phyloP scores from a whole-genome alignment of 2,888 invertebrate genomes.

The Macropis europaea region DNA sequence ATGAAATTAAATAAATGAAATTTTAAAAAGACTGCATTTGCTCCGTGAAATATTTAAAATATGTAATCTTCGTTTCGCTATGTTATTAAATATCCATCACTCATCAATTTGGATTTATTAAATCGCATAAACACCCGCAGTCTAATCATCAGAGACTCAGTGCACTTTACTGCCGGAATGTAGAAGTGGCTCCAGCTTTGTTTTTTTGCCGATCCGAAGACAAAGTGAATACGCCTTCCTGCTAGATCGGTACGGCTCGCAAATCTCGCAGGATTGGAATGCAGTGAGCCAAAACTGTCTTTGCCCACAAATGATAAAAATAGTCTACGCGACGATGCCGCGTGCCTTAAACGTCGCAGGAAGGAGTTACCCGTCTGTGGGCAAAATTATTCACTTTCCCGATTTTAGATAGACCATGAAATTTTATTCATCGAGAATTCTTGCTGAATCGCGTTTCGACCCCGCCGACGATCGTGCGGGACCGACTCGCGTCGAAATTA shows the following conservation, averaged over 20 bases:
- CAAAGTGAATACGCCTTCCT: constrained; percentile 11
- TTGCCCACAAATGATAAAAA: constrained; percentile 41
- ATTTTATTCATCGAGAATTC: neutral
- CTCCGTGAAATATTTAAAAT: too few relatives aligned
- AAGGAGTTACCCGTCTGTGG: constrained; percentile 3
- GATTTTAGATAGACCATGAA: neutral
- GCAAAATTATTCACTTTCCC: constrained; percentile 14
- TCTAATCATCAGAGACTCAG: too few relatives aligned
- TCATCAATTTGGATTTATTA: too few relatives aligned
- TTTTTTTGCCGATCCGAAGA: constrained; percentile 1
- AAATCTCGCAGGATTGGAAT: constrained; percentile 41
- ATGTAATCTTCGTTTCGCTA: too few relatives aligned
- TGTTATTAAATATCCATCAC: too few relatives aligned
- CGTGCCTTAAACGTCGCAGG: constrained; percentile 16
- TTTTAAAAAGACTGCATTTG: too few relatives aligned
- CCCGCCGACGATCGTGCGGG: neutral
- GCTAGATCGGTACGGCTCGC: constrained; percentile 29
- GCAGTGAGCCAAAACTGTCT: constrained; percentile 39
- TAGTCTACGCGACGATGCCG: constrained; percentile 26
- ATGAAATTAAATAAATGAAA: too few relatives aligned
- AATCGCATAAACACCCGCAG: too few relatives aligned
- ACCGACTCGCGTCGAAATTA: neutral
- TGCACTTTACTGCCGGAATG: too few relatives aligned
- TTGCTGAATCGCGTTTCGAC: neutral
- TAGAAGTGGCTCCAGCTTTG: too few relatives aligned